Evolutionary conservation across 1,140 invertebrate species (phyloP).

Genomic region (Drosophila repleta): DNA sequence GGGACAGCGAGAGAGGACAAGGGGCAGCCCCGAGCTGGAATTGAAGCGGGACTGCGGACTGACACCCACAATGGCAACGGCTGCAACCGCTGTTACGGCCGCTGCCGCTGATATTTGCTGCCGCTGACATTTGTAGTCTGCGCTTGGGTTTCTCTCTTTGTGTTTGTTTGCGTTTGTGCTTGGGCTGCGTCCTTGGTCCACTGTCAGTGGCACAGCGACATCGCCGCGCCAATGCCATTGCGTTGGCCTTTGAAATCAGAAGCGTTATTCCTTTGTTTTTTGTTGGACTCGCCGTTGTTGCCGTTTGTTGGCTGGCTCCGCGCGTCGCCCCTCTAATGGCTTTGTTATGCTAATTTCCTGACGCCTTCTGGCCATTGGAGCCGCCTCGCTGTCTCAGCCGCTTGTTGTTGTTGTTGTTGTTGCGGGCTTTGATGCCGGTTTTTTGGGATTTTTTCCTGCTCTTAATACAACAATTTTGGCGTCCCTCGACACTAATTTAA

Average conservation of each 20-base stretch:
- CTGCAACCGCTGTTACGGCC: conserved; percentile 21
- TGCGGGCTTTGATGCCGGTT: conserved; percentile 44
- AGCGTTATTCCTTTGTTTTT: conserved; percentile 28
- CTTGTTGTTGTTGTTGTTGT: conserved; percentile 23
- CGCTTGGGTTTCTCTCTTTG: not conserved
- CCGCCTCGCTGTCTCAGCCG: conserved; percentile 20
- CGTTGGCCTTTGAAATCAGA: conserved; percentile 72
- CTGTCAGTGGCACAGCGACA: conserved; percentile 53
- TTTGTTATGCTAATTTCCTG: conserved; percentile 79
- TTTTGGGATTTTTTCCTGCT: conserved; percentile 16
- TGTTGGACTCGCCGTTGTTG: conserved; percentile 7
- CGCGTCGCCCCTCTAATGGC: conserved; percentile 61
- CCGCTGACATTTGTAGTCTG: conserved; percentile 66
- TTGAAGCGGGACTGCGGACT: conserved; percentile 2
- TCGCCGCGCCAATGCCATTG: conserved; percentile 8
- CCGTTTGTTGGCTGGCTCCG: conserved; percentile 7
- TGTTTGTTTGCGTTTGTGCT: conserved; percentile 46
- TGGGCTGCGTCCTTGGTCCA: conserved; percentile 44
- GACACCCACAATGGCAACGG: conserved; percentile 29
- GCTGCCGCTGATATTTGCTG: conserved; percentile 36
- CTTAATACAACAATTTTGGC: conserved; percentile 38
- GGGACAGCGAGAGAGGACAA: not conserved
- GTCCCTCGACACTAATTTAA: conserved; percentile 59
- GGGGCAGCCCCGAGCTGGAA: conserved; percentile 9
- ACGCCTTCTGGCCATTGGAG: conserved; percentile 71